A percentile compares a stretch with the other conserved stretches of the same genome.
phyloP scores from a whole-genome alignment of 1,140 invertebrate species.

The Euura lappo region DNA sequence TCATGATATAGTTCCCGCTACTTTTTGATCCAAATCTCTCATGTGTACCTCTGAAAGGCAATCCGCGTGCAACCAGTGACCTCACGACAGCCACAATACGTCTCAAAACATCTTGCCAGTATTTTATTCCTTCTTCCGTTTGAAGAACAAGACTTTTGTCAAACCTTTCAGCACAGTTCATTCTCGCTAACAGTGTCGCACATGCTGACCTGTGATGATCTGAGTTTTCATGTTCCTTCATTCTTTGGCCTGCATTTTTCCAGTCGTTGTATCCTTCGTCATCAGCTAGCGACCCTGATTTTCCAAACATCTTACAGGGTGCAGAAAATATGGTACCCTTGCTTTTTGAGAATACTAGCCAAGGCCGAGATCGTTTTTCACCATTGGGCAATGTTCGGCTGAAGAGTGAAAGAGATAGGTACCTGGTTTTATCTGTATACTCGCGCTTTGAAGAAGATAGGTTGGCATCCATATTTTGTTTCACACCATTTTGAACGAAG shows the following conservation, averaged over 20 bases:
- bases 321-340: background rate
- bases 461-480: background rate
- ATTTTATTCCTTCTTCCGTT: background rate
- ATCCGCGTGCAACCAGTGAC: background rate
- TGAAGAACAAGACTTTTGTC: constrained; percentile 1
- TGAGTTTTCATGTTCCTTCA: background rate
- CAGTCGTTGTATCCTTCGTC: background rate
- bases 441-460: background rate
- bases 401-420: background rate
- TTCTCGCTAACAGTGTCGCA: background rate
- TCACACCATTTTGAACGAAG: background rate
- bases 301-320: background rate
- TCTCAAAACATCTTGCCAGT: background rate
- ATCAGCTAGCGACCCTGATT: background rate
- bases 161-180: background rate
- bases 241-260: constrained; percentile 2
- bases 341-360: background rate
- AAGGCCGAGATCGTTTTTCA: background rate
- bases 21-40: background rate
- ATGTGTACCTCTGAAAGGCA: background rate
- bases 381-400: background rate
- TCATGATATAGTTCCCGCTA: background rate
- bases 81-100: background rate
- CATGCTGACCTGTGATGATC: background rate
- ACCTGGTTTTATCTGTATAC: background rate